Evolutionary conservation across 2,888 invertebrate genomes (phyloP), one percentile per base, ranked within the genome.

Genomic region (Nezara viridula): DNA sequence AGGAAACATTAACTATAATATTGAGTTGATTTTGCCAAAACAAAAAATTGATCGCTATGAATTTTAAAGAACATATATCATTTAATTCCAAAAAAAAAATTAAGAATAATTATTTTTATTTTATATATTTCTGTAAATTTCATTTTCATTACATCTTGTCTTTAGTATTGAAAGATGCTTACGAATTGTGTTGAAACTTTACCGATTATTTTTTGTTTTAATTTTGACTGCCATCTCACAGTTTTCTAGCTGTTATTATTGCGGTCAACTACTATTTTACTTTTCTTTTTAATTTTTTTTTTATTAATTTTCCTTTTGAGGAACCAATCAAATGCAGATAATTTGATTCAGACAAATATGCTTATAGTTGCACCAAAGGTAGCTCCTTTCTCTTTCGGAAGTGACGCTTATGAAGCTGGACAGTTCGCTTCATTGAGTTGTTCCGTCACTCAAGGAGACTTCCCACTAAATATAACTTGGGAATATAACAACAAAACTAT

Each of bases 381-480:
- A 44, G 90, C 90, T 88, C 91, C 91, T 52, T 91, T 91, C 88
- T 89, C 91, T 32, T 92, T 92, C 49, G 91, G 91, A 27, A 90
- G 91, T 21, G 91, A 91, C 60, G 91, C 91, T 21, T 91, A 91
- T 55, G 91, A 91, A 86, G 90, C 91, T 19, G 90, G 90, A 10
- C 91, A 91, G 91, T 92, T 93, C 90, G 93, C 93, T 2, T 93
- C 93, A 87, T 92, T 94, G 1, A 93, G 93, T 88, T 94, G 94
- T 91, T 93, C 93, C 2, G 93, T 94, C n/a, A 92, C 93, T 27
- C 93, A 94, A 88, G 94, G 95, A 19, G 95, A 95, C 92, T 92
- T 94, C 87, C 96, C 96, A 0, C 93, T 96, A 85, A 94, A 94
- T 90, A 95, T 96, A 66, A 93, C 94, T 86, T 97, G 96, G 96